These are phyloP conservation scores for Platalea minor DNA, from an alignment of 2,797 vertebrate genomes.

Conservation along the genomic window DNA sequence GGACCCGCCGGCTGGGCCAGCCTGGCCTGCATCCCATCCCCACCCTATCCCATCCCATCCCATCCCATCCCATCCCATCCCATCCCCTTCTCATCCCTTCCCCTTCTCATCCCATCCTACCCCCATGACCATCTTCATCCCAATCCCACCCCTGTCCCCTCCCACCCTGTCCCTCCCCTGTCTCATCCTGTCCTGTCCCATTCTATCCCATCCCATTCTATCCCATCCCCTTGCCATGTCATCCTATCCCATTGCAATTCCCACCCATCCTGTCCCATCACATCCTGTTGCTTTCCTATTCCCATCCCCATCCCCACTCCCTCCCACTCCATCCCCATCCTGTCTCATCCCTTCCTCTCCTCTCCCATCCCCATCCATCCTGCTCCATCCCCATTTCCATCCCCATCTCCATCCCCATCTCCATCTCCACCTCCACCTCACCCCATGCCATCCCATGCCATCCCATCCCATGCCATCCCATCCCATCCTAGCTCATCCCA, in stretches of 20 bases:
- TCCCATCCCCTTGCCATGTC: neutral
- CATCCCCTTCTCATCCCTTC: neutral
- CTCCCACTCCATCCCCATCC: neutral
- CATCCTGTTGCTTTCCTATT: rapidly evolving
- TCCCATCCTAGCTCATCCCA: too few species aligned
- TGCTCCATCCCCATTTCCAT: neutral
- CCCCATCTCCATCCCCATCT: neutral
- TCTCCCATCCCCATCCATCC: too few species aligned
- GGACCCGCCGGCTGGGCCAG: neutral
- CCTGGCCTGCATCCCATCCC: neutral
- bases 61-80: neutral
- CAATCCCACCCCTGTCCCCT: neutral
- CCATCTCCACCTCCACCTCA: neutral
- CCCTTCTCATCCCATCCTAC: neutral
- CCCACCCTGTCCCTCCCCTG: neutral
- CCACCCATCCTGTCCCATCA: too few species aligned
- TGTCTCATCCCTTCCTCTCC: neutral
- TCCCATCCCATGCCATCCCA: too few species aligned
- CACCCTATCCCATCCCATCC: neutral
- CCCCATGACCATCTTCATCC: neutral
- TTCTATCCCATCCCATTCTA: too few species aligned
- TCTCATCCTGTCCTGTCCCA: neutral
- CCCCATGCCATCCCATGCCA: too few species aligned
- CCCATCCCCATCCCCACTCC: neutral
- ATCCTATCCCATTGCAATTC: neutral